phyloP scores from a whole-genome alignment of 2,113 vertebrate genomes.

The Xenopus borealis region DNA sequence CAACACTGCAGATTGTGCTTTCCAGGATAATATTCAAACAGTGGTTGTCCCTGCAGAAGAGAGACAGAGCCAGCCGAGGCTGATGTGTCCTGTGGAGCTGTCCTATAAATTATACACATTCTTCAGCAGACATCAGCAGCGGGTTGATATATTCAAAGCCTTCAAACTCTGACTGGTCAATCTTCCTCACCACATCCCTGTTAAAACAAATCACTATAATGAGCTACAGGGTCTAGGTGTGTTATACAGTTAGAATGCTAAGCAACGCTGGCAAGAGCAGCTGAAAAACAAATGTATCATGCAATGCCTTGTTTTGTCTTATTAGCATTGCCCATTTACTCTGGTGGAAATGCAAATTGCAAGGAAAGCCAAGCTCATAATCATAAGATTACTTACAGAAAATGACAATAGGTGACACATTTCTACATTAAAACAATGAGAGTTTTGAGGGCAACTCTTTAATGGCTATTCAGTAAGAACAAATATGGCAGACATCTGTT shows the following conservation, averaged over 20 bases:
- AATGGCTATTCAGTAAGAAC: too few species aligned
- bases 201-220: conserved; percentile 34
- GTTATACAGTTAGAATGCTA: conserved; percentile 9
- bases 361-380: too few species aligned
- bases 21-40: conserved; percentile 6
- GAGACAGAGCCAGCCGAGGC: neutral
- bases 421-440: too few species aligned
- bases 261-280: neutral
- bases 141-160: conserved; percentile 99
- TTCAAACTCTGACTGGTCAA: conserved; percentile 98
- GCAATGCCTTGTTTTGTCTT: too few species aligned
- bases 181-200: conserved; percentile 95
- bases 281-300: too few species aligned
- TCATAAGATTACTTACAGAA: too few species aligned
- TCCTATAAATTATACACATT: conserved; percentile 82
- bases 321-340: neutral
- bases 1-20: neutral
- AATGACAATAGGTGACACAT: too few species aligned
- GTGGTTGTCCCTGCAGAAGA: neutral
- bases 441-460: too few species aligned
- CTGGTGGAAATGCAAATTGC: neutral
- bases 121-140: conserved; percentile 96
- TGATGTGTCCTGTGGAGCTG: neutral
- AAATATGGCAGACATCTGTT: too few species aligned
- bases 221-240: conserved; percentile 14